Evolutionary conservation across 2,797 vertebrate genomes (phyloP), one percentile per base, ranked within the genome.

Genomic region (Hippocampus kuda): DNA sequence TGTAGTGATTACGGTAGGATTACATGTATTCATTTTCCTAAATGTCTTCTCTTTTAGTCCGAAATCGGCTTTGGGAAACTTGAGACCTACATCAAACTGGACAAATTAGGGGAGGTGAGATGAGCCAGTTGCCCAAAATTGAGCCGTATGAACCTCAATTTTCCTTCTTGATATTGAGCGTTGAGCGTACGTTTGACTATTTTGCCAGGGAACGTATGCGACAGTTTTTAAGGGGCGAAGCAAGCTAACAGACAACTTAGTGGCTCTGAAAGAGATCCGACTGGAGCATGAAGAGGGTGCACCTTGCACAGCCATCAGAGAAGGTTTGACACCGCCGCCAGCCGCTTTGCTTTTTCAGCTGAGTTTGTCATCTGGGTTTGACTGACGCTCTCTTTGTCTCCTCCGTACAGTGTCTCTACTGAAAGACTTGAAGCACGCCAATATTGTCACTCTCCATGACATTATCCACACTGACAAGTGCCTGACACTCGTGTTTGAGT

Each of bases 381-480:
- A 70, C 71, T 80, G 75, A 10, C 34, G 1, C 79, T 66, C 60
- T 46, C 62, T 77, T 68, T 72, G 61, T 81, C 71, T 80, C 38
- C 54, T 44, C 73, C 68, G 68, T 72, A 34, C 68, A 93, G 92
- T 93, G 74, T 93, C 92, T 71, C 88, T 93, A 12, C 86, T 93
- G 77, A 93, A 93, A 83, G 91, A 93, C 87, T 85, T 93, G 86
- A 93, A 93, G 76, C 92, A 93, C 20, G 91, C 91, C 65, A 93
- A 93, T 83, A 92, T 93, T 20, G 92, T 93, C 82, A 93, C 92
- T 41, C 90, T 93, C 48, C 92, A 93, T 76, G 92, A 93, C 84
- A 93, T 93, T 73, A 92, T 93, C 75, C 92, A 93, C 83, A 93
- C 92, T 70, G 91, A 93, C 81, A 91, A 92, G 90, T 92, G 91